These are phyloP conservation scores for Sepiola atlantica DNA, from an alignment of 2,888 invertebrate genomes.

Conservation along the genomic window DNA sequence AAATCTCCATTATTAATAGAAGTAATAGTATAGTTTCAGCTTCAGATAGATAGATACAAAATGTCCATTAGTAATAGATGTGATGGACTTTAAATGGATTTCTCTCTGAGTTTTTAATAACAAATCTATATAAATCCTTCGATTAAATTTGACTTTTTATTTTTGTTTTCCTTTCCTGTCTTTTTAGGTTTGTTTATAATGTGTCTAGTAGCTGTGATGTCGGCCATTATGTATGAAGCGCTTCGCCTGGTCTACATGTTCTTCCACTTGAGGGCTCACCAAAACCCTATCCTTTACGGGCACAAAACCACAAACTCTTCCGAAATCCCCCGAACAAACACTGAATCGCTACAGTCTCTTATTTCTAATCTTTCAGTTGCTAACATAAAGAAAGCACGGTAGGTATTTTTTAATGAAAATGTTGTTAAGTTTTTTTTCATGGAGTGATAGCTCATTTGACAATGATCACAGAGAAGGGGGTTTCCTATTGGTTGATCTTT, in stretches of 20 bases:
- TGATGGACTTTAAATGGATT: no score
- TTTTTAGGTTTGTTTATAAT: background rate
- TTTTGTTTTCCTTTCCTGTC: background rate
- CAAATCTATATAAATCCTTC: no score
- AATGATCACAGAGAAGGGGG: no score
- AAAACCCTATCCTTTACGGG: background rate
- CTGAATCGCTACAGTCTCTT: background rate
- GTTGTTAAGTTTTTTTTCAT: no score
- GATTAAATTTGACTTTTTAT: background rate
- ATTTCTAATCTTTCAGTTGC: background rate
- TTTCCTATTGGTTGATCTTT: no score
- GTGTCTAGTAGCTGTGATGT: background rate
- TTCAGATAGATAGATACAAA: no score
- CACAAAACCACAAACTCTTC: background rate
- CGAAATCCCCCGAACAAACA: background rate
- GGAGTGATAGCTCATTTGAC: no score
- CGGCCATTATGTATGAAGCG: background rate
- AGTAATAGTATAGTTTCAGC: no score
- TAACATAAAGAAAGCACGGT: background rate
- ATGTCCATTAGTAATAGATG: no score
- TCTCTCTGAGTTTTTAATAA: no score
- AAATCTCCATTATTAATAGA: no score
- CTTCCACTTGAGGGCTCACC: background rate
- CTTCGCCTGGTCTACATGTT: background rate
- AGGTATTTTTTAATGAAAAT: no score